Percentiles rank a stretch among this genome's conserved stretches.
These are phyloP conservation scores for Megalonaias nervosa DNA, from an alignment of 1,140 invertebrate species.

Conservation along the genomic window DNA sequence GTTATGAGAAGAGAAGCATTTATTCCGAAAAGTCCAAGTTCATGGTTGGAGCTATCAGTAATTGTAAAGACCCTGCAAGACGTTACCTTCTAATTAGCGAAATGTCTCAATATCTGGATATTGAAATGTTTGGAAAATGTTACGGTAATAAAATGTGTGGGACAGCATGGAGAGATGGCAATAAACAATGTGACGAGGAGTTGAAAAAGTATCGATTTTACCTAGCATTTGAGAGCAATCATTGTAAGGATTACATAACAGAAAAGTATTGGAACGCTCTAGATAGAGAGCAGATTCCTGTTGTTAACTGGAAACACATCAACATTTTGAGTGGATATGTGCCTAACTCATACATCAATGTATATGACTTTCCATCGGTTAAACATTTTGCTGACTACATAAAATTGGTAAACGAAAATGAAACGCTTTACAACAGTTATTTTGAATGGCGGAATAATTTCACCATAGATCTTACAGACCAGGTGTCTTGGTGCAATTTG, in stretches of 20 bases:
- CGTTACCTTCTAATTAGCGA: conserved; percentile 74
- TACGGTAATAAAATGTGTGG: conserved; percentile 46
- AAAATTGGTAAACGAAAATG: conserved; percentile 71
- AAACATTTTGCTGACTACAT: conserved; percentile 89
- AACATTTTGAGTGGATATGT: background rate
- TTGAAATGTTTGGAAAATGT: conserved; percentile 79
- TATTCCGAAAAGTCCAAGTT: conserved; percentile 37
- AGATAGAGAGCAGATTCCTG: conserved; percentile 52
- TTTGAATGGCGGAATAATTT: conserved; percentile 55
- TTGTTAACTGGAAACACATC: conserved; percentile 64
- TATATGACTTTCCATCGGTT: conserved; percentile 92
- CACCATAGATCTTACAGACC: too few relatives aligned
- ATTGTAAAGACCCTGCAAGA: conserved; percentile 75
- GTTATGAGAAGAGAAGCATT: conserved; percentile 17
- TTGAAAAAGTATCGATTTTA: conserved; percentile 90
- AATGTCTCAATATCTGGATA: conserved; percentile 73
- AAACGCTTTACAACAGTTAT: conserved; percentile 65
- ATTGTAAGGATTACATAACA: conserved; percentile 69
- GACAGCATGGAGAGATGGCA: conserved; percentile 32
- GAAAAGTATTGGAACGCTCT: conserved; percentile 68
- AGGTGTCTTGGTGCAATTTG: too few relatives aligned
- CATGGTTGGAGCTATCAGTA: conserved; percentile 78
- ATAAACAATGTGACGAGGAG: conserved; percentile 45
- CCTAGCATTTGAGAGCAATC: conserved; percentile 69
- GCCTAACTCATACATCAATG: conserved; percentile 71